Evolutionary conservation across 2,113 vertebrate genomes (phyloP), one percentile per base, ranked within the genome.

Genomic region (Centropus bengalensis): DNA sequence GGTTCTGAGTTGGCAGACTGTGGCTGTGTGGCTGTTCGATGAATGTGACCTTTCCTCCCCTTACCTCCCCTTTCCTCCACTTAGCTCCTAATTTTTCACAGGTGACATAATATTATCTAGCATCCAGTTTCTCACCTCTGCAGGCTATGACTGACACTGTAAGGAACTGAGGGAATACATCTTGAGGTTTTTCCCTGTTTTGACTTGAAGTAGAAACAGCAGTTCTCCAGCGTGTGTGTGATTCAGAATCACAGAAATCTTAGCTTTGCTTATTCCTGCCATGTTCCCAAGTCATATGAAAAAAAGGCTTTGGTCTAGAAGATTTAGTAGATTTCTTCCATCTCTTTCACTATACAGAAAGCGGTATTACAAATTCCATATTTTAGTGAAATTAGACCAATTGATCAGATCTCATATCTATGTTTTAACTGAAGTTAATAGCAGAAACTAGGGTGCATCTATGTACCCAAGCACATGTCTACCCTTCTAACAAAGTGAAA

Each of bases 121-220:
- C 78, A 82, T 58, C 12, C 52, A 40, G 55, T 92, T 95, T 94
- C 76, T 81, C 94, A 94, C 66, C 62, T 88, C 86, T 93, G 89
- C 95, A 87, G 55, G 79, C 76, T 88, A 49, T 69, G 88, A 91
- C 80, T 96, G 89, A 67, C 68, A 83, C 75, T 60, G 32, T 22
- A 62, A 33, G 33, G n/a, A 96, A 47, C 91, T 42, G 63, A 93
- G 66, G 76, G 67, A 88, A 64, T 33, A 30, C 33, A 54, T 59
- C 51, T 33, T 52, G 47, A 49, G 40, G 17, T 24, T 49, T 82
- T 74, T 80, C 20, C 32, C 11, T 55, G 32, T 79, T 71, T 22
- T 55, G 32, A 32, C 52, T 81, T 30, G 2, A 60, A 40, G 10
- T 38, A 49, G 49, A 77, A 67, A 5, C 8, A 52, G 40, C 63